Evolutionary conservation across 64 coral and sea anemone species (phyloP).

Genomic region (Stichodactyla mertensii): DNA sequence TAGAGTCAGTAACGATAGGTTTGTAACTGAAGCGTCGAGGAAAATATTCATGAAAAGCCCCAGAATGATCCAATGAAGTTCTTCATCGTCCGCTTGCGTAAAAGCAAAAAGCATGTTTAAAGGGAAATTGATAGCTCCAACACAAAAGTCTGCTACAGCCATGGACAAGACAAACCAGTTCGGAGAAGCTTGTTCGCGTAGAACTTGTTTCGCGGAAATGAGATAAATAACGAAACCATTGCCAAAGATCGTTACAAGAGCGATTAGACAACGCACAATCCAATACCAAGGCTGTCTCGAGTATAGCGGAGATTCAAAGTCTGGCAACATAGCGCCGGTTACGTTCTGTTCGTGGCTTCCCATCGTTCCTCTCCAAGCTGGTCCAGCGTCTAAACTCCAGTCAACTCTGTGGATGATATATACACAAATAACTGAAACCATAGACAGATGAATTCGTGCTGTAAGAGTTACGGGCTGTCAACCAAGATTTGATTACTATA

Average conservation of each 20-base stretch:
- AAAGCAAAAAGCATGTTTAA: not conserved
- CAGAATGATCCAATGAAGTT: not conserved
- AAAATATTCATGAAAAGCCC: conserved; percentile 11
- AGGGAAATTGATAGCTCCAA: conserved; percentile 8
- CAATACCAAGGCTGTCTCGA: conserved; percentile 24
- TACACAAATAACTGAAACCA: not conserved
- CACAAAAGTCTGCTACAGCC: conserved; percentile 19
- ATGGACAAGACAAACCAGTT: conserved; percentile 28
- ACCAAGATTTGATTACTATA: not conserved
- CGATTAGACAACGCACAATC: conserved; percentile 13
- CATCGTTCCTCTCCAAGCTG: not conserved
- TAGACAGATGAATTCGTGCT: not conserved
- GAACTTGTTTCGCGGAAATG: not conserved
- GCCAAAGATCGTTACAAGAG: conserved; percentile 26
- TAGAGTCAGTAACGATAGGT: conserved; percentile 23
- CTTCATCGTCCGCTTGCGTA: not conserved
- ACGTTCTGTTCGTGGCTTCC: not conserved
- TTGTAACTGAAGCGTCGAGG: conserved; percentile 30
- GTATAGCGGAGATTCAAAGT: not conserved
- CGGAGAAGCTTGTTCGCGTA: conserved; percentile 20
- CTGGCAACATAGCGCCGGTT: not conserved
- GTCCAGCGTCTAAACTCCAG: not conserved
- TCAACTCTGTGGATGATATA: not conserved
- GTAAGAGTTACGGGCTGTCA: not conserved
- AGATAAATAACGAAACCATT: conserved; percentile 33